phyloP scores from a whole-genome alignment of 2,888 invertebrate species.

The Drosophila neotestacea region DNA sequence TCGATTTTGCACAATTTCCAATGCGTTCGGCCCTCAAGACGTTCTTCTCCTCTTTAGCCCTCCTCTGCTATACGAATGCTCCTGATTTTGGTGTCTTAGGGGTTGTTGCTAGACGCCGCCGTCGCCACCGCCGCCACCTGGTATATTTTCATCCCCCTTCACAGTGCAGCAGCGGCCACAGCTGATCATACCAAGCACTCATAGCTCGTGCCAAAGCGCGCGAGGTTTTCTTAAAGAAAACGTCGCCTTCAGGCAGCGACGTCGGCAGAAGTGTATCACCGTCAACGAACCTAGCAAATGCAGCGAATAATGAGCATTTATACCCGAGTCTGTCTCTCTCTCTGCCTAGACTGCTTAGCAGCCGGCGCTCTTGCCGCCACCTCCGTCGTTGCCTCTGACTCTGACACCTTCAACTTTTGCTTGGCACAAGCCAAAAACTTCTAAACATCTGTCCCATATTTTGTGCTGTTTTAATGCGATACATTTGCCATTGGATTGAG shows the following conservation, averaged over 20 bases:
- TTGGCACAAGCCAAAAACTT: conserved; percentile 75
- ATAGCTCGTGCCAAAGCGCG: conserved; percentile 80
- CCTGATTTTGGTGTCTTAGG: conserved; percentile 40
- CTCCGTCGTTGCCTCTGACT: conserved; percentile 39
- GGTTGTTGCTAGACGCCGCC: conserved; percentile 65
- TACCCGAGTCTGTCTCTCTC: conserved; percentile 3
- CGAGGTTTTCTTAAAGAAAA: conserved; percentile 68
- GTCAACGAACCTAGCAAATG: conserved; percentile 61
- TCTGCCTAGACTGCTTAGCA: conserved; percentile 47
- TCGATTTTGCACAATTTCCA: conserved; percentile 81
- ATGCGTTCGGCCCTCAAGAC: conserved; percentile 72
- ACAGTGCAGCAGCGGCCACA: conserved; percentile 50
- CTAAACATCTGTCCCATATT: conserved; percentile 79
- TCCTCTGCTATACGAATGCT: background rate
- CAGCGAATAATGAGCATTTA: conserved; percentile 71
- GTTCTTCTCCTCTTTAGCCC: conserved; percentile 13
- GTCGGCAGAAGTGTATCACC: conserved; percentile 67
- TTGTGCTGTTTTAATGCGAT: conserved; percentile 75
- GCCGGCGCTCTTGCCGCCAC: conserved; percentile 66
- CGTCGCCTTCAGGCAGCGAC: conserved; percentile 14
- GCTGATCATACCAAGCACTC: conserved; percentile 65
- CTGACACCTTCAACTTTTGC: conserved; percentile 76
- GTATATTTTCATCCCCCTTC: conserved; percentile 75
- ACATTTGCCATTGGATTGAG: conserved; percentile 33
- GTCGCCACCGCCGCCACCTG: conserved; percentile 56